These are phyloP conservation scores for Cabera pusaria DNA, from an alignment of 2,888 invertebrate genomes.

Conservation along the genomic window DNA sequence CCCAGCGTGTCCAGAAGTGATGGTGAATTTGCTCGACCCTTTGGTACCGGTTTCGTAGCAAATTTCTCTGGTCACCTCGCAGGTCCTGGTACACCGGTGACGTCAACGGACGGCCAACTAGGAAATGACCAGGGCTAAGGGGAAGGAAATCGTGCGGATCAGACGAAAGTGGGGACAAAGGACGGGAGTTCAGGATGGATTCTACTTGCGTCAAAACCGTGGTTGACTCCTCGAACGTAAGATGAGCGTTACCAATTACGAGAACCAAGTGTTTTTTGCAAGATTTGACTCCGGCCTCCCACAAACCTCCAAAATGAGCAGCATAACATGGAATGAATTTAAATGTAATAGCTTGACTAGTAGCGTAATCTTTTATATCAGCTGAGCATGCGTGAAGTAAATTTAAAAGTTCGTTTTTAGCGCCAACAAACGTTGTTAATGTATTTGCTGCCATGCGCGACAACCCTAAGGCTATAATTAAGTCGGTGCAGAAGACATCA, in stretches of 20 bases:
- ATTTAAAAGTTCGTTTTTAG: constrained; percentile 23
- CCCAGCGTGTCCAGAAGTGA: constrained; percentile 24
- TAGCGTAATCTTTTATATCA: constrained; percentile 4
- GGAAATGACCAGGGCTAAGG: constrained; percentile 44
- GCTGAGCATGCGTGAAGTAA: constrained; percentile 3
- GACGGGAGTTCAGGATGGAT: constrained; percentile 35
- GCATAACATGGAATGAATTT: constrained; percentile 18
- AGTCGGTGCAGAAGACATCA: constrained; percentile 32
- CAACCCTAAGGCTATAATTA: constrained; percentile 33
- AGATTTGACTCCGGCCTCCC: constrained; percentile 13
- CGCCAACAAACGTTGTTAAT: constrained; percentile 34
- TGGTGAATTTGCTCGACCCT: constrained; percentile 22
- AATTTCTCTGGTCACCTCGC: background rate
- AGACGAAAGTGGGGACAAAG: constrained; percentile 28
- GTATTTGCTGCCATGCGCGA: constrained; percentile 26
- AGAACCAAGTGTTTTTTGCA: constrained; percentile 8
- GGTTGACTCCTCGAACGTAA: constrained; percentile 27
- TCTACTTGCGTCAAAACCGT: constrained; percentile 33
- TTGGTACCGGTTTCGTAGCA: constrained; percentile 14
- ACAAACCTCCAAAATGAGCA: constrained; percentile 21
- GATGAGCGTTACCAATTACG: background rate
- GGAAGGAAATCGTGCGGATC: constrained; percentile 33
- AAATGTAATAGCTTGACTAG: constrained; percentile 21
- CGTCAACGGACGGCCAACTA: constrained; percentile 29
- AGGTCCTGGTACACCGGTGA: constrained; percentile 10